These are phyloP conservation scores for Pantherophis alleghaniensis DNA, from an alignment of 2,797 vertebrate species.

Conservation along the genomic window DNA sequence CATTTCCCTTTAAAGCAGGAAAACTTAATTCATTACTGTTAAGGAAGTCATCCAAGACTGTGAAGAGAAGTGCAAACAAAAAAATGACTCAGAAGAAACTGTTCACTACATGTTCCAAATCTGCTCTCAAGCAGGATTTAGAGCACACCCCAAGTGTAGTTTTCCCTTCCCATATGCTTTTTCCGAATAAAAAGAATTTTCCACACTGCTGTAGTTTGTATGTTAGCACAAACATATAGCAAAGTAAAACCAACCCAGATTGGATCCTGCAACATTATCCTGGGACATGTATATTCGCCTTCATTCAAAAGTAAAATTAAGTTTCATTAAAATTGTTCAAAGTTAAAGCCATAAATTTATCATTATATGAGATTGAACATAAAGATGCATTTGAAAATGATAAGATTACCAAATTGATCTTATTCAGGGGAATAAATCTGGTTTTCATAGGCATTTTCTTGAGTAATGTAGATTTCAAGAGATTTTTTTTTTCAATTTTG, in stretches of 20 bases:
- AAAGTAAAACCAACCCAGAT: background rate
- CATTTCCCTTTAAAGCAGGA: background rate
- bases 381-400: background rate
- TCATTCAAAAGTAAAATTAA: background rate
- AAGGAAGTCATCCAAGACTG: background rate
- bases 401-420: background rate
- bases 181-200: background rate
- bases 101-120: background rate
- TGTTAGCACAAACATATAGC: background rate
- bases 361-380: background rate
- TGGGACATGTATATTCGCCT: too few relatives aligned
- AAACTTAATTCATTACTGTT: background rate
- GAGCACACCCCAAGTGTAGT: background rate
- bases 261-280: background rate
- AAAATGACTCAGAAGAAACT: background rate
- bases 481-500: background rate
- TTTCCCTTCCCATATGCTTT: background rate
- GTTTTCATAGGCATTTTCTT: background rate
- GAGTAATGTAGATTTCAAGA: background rate
- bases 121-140: background rate
- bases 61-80: background rate
- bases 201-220: background rate
- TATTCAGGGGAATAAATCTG: background rate
- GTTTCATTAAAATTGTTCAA: background rate
- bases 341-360: background rate